A percentile compares a stretch with the other conserved stretches of the same genome.
Conservation (phyloP, 53 echinoderm and acorn worm genomes). For the Astropecten irregularis region DNA sequence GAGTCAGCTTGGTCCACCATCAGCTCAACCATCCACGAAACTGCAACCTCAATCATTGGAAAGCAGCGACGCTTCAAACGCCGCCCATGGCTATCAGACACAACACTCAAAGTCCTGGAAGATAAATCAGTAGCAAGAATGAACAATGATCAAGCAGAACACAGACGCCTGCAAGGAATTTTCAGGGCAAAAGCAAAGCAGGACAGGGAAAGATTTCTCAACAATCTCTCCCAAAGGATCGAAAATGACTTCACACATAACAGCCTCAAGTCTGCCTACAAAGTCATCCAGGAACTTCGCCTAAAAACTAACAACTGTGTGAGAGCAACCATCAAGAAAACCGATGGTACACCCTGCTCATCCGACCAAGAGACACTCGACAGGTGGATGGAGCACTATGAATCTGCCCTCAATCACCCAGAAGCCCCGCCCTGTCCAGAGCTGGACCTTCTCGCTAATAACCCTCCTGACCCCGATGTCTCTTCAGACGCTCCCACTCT, state of each 20-base stretch:
- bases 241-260: not conserved
- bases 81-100: not conserved
- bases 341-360: not conserved
- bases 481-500: not conserved
- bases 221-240: not conserved
- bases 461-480: not conserved
- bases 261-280: not conserved
- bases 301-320: not conserved
- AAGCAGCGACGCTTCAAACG: constrained; percentile 7
- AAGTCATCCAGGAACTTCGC: not conserved
- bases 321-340: constrained; percentile 11
- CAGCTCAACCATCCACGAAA: constrained; percentile 6
- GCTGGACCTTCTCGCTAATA: not conserved
- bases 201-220: not conserved
- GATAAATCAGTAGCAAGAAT: constrained; percentile 22
- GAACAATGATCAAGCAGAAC: constrained; percentile 11
- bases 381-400: constrained; percentile 6
- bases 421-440: not conserved
- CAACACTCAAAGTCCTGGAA: constrained; percentile 23
- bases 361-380: constrained; percentile 7
- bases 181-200: constrained; percentile 5
- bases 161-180: not conserved
- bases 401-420: constrained; percentile 3
- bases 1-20: constrained; percentile 2
- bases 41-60: not conserved